Conservation (phyloP, 2,888 invertebrate species). For the Mesorhabditis spiculigera region DNA sequence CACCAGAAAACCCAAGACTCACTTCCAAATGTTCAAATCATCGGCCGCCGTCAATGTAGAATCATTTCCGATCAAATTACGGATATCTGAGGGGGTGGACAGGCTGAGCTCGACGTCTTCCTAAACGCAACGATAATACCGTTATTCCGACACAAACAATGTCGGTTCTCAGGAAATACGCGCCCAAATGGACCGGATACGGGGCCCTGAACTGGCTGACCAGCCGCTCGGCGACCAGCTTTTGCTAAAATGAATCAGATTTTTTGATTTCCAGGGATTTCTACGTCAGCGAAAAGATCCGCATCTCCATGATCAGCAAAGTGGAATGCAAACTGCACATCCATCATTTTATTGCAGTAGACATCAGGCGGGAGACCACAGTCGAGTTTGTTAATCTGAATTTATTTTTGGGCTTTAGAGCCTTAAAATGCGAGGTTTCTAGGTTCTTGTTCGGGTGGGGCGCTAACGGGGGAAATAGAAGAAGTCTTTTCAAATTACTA, state of each 20-base stretch:
- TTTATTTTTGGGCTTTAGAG: not conserved
- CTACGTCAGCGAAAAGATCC: not conserved
- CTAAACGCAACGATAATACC: not conserved
- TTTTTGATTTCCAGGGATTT: not conserved
- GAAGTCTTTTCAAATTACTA: no score
- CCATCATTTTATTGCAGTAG: not conserved
- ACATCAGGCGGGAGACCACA: not conserved
- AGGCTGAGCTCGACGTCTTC: not conserved
- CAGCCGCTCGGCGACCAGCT: not conserved
- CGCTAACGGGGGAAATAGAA: no score
- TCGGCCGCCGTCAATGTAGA: not conserved
- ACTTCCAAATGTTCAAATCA: not conserved
- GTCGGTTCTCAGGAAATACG: not conserved
- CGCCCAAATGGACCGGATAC: constrained; percentile 5
- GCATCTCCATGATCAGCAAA: not conserved
- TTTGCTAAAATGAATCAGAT: not conserved
- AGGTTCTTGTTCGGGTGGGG: no score
- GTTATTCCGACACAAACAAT: not conserved
- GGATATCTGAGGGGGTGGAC: not conserved
- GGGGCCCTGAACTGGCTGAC: not conserved
- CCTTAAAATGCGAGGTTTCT: no score
- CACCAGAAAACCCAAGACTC: not conserved
- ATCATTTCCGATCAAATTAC: not conserved
- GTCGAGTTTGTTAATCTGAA: constrained; percentile 1
- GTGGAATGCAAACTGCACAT: constrained; percentile 1